phyloP scores from a whole-genome alignment of 2,113 vertebrate species.

The Morone chrysops region DNA sequence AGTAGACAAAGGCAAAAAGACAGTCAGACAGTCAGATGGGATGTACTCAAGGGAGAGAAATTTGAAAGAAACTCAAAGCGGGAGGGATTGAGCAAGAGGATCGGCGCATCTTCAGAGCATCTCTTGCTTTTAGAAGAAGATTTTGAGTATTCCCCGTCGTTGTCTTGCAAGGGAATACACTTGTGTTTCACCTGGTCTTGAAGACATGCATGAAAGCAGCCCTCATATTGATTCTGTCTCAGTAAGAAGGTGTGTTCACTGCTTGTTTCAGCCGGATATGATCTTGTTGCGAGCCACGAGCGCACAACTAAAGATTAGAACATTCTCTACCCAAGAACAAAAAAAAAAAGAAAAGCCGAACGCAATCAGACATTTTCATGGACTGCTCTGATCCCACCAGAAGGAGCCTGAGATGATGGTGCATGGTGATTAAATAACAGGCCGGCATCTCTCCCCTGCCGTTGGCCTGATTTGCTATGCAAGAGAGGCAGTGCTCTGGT shows the following conservation, averaged over 20 bases:
- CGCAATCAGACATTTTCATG: slow-evolving; percentile 38
- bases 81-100: slow-evolving; percentile 56
- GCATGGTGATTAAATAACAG: slow-evolving; percentile 75
- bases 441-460: slow-evolving; percentile 58
- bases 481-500: slow-evolving; percentile 74
- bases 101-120: slow-evolving; percentile 37
- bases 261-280: slow-evolving; percentile 28
- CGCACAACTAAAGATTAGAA: slow-evolving; percentile 24
- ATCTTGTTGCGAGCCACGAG: slow-evolving; percentile 1
- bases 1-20: slow-evolving; percentile 69
- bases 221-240: slow-evolving; percentile 53
- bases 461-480: slow-evolving; percentile 77
- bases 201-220: slow-evolving; percentile 48
- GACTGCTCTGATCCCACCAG: slow-evolving; percentile 51
- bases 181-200: slow-evolving; percentile 54
- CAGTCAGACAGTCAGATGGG: slow-evolving; percentile 61
- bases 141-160: slow-evolving; percentile 56
- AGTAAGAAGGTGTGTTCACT: slow-evolving; percentile 23
- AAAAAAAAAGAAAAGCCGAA: slow-evolving; percentile 3
- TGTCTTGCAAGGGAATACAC: slow-evolving; percentile 52
- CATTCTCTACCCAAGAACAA: slow-evolving; percentile 17
- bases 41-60: slow-evolving; percentile 66
- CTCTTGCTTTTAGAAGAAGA: slow-evolving; percentile 42
- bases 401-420: slow-evolving; percentile 56
- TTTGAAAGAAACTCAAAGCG: slow-evolving; percentile 61